Base-by-base conservation (phyloP, 2,797 vertebrate species). In the Sylvilagus floridanus region DNA sequence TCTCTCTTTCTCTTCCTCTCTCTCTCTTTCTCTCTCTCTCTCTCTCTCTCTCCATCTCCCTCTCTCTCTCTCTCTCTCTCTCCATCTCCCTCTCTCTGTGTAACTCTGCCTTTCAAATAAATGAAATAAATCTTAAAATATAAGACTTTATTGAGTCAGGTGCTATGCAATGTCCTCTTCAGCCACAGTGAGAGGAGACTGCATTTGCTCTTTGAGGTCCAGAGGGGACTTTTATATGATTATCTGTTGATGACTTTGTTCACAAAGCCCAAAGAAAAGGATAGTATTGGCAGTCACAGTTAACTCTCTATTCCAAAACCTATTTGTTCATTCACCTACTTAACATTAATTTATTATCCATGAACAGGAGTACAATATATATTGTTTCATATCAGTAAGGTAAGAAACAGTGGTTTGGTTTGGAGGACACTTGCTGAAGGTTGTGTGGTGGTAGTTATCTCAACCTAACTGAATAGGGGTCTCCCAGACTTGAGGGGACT, bases 331-430 rank as follows among this genome's bases (percentile, higher is more conserved):
- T 54, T 60, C 5, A 9, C 47, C 14, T 47, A 47, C 7, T 47
- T 47, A 47, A 47, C 35, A 82, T 88, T 68, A 19, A 85, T 66
- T 76, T 77, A 69, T 21, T 79, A 7, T 79, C 42, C 69, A 17
- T 82, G 35, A 75, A 79, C 92, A 91, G 85, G 63, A 85, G 50
- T 28, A 22, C 24, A 86, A 78, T 84, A 84, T 68, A 50, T 0
- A 28, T 22, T 2, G 50, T 60, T 96, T 78, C 14, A 57, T 62
- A 72, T 57, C 24, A 73, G 47, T 7, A 69, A 50, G n/a, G 14
- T 21, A 66, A 63, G 4, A 72, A 81, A n/a, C 0, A 0, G 9
- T 21, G 73, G 14, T 37, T 79, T 21, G 35, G 17, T 30, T 83
- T 95, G 35, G 5, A 26, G 30, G 9, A 68, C 4, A 21, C 16